These are phyloP conservation scores for Cheilosia soror DNA, from an alignment of 2,888 invertebrate genomes.

Conservation along the genomic window DNA sequence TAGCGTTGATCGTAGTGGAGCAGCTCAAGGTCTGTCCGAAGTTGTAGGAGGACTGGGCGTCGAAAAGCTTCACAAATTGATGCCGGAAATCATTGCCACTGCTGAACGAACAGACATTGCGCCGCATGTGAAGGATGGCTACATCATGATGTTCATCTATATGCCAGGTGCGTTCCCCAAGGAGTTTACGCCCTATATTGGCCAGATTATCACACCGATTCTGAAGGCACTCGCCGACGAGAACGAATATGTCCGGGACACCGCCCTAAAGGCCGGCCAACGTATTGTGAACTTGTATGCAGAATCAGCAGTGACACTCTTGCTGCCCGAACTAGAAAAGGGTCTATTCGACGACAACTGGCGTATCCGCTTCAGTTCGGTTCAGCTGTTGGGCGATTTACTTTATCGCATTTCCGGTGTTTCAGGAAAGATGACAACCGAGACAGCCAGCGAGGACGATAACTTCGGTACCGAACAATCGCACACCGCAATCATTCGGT, in stretches of 20 bases:
- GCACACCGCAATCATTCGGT: constrained; percentile 94
- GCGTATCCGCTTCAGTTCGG: constrained; percentile 97
- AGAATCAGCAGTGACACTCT: constrained; percentile 95
- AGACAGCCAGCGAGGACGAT: constrained; percentile 98
- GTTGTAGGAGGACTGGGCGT: constrained; percentile 98
- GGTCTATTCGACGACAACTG: constrained; percentile 99
- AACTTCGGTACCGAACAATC: constrained; percentile 99
- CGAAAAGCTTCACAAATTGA: constrained; percentile 96
- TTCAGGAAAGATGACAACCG: constrained; percentile 99
- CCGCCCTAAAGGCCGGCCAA: constrained; percentile 98
- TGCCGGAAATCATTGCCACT: constrained; percentile 98
- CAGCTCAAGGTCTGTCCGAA: constrained; percentile 98
- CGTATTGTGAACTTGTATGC: constrained; percentile 98
- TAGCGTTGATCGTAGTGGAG: constrained; percentile 97
- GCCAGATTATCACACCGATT: constrained; percentile 98
- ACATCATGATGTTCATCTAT: constrained; percentile 99
- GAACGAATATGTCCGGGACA: constrained; percentile 99
- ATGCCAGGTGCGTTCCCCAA: constrained; percentile 98
- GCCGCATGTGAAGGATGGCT: constrained; percentile 99
- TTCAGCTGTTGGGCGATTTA: constrained; percentile 97
- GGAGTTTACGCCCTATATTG: constrained; percentile 97
- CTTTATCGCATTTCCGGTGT: constrained; percentile 98
- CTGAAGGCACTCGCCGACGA: constrained; percentile 99
- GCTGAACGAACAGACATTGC: constrained; percentile 96
- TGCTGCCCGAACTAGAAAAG: constrained; percentile 96